A percentile compares a stretch with the other conserved stretches of the same genome.
Conservation (phyloP, 2,113 vertebrate genomes). For the Entelurus aequoreus region DNA sequence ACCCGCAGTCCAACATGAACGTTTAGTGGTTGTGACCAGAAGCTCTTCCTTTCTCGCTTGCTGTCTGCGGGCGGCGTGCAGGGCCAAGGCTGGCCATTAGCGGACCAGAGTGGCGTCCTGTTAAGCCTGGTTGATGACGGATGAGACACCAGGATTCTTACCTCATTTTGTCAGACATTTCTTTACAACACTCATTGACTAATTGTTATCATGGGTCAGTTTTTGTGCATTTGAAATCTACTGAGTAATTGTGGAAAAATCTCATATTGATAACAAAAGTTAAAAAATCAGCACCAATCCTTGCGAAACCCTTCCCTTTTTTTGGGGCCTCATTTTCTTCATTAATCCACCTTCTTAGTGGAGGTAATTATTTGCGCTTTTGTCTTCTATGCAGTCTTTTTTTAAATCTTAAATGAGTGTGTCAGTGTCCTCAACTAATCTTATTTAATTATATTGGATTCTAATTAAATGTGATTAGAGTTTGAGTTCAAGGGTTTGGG, state of each 20-base stretch:
- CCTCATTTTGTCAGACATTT: constrained; percentile 34
- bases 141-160: constrained; percentile 33
- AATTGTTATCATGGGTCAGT: constrained; percentile 26
- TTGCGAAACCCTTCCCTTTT: neutral
- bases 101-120: constrained; percentile 32
- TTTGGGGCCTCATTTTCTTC: neutral
- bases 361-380: constrained; percentile 3
- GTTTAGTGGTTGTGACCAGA: too few species aligned
- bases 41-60: constrained; percentile 8
- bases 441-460: constrained; percentile 45
- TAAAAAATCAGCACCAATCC: neutral
- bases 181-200: constrained; percentile 13
- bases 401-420: constrained; percentile 20
- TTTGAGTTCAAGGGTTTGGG: constrained; percentile 29
- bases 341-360: neutral
- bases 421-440: constrained; percentile 42
- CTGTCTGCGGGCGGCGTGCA: constrained; percentile 18
- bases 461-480: constrained; percentile 28
- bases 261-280: too few species aligned
- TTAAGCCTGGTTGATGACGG: constrained; percentile 16
- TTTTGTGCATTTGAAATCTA: constrained; percentile 6
- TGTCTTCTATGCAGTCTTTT: constrained; percentile 40
- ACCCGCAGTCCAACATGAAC: neutral
- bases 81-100: constrained; percentile 36
- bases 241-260: neutral